Percentiles rank a stretch among this genome's conserved stretches.
Evolutionary conservation across 1,140 invertebrate genomes (phyloP).

Genomic region (Linepithema humile): DNA sequence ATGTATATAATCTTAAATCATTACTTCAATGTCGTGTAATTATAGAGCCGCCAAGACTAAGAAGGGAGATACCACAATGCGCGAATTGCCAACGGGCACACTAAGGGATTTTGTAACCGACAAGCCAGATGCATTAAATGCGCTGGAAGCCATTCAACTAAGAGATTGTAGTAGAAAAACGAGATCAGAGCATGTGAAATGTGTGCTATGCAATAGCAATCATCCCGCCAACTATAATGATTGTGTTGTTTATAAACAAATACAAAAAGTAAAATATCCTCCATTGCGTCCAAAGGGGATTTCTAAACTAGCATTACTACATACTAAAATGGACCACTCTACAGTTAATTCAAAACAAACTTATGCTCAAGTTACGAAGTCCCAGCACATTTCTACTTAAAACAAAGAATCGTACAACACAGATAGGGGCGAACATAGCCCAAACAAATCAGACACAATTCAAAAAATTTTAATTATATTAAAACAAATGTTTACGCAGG

Average conservation of each 20-base stretch:
- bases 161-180: neutral
- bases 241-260: neutral
- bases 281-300: neutral
- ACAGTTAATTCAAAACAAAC: no score
- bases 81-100: neutral
- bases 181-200: neutral
- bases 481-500: no score
- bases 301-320: no score
- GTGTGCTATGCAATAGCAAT: neutral
- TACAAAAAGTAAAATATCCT: neutral
- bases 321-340: no score
- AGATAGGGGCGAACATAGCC: no score
- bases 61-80: neutral
- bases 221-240: neutral
- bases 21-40: no score
- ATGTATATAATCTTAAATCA: neutral
- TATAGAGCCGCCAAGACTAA: no score
- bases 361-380: no score
- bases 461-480: no score
- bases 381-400: no score
- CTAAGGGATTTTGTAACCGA: neutral
- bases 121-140: neutral
- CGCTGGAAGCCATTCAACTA: neutral
- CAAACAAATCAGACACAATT: no score
- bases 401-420: no score